Evolutionary conservation across 1,140 invertebrate genomes (phyloP), one percentile per base, ranked within the genome.

Genomic region (Physella acuta): DNA sequence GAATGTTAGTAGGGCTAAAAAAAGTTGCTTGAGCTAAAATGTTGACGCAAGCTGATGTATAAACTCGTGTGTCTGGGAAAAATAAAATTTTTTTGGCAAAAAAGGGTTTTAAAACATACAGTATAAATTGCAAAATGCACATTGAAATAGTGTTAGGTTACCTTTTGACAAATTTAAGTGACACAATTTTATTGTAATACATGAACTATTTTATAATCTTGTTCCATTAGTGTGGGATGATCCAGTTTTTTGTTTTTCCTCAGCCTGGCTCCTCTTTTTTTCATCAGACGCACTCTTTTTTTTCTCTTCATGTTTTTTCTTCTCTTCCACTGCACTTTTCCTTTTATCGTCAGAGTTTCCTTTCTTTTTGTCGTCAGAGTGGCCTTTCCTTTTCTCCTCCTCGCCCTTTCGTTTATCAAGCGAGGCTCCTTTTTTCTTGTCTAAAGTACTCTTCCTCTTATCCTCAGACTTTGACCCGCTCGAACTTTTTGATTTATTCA

Each of bases 301-400:
- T 30, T 70, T 53, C 36, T 70, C 60, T 24, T 60, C 39, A n/a
- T n/a, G n/a, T 52, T 36, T 30, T 53, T n/a, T 66, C 37, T 44
- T 34, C 34, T 34, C 34, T n/a, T 66, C 26, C 28, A 2, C 4
- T 1, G 8, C 39, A 33, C 26, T 61, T 39, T 69, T 60, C 30
- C 28, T 14, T 20, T 69, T 51, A 33, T 49, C 58, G 5, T 49
- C 67, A 36, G 3, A 14, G 20, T 33, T 33, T 49, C 30, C 34
- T 53, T 61, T 55, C 20, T 36, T 5, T n/a, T 62, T 62, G 28
- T 62, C 36, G 20, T 70, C 30, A 44, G 36, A 5, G 3, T 61
- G 28, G 1, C 49, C 11, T 17, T 53, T 53, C 30, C 28, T 53
- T 49, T 61, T 60, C 28, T 70, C 30, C 44, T n/a, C 3, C 11